These are phyloP conservation scores for Teleiodes luculella DNA, from an alignment of 2,888 invertebrate species.

Conservation along the genomic window DNA sequence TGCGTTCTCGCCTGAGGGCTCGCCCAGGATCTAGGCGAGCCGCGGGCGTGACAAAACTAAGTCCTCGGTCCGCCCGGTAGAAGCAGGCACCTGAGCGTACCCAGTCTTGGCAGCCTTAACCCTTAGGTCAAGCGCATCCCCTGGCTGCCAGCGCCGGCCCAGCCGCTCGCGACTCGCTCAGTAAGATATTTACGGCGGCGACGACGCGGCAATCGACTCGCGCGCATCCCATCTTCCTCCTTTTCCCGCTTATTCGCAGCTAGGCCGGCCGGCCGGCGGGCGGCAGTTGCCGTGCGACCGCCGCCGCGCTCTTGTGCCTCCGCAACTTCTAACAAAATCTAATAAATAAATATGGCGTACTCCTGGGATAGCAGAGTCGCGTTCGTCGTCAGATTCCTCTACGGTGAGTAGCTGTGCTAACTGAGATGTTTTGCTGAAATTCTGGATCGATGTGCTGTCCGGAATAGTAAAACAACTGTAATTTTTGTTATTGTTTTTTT, in stretches of 20 bases:
- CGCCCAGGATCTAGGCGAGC: too few relatives aligned
- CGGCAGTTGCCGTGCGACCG: constrained; percentile 48
- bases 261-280: constrained; percentile 48
- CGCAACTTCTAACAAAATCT: constrained; percentile 10
- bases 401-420: constrained; percentile 80
- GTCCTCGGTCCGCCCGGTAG: background rate
- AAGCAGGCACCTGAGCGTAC: background rate
- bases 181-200: constrained; percentile 18
- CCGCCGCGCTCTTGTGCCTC: constrained; percentile 39
- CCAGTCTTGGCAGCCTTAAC: constrained; percentile 11
- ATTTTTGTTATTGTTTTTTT: background rate
- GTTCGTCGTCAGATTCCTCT: constrained; percentile 89
- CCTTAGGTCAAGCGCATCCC: constrained; percentile 17
- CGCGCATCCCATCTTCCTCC: constrained; percentile 22
- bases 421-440: background rate
- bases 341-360: constrained; percentile 81
- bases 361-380: constrained; percentile 91
- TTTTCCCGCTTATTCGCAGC: constrained; percentile 39
- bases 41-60: too few relatives aligned
- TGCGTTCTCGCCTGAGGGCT: too few relatives aligned
- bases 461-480: background rate
- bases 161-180: constrained; percentile 10
- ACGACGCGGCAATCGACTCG: constrained; percentile 12
- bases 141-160: constrained; percentile 17
- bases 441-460: background rate